Evolutionary conservation across 2,888 invertebrate genomes (phyloP).

Genomic region (Psylliodes chrysocephalus): DNA sequence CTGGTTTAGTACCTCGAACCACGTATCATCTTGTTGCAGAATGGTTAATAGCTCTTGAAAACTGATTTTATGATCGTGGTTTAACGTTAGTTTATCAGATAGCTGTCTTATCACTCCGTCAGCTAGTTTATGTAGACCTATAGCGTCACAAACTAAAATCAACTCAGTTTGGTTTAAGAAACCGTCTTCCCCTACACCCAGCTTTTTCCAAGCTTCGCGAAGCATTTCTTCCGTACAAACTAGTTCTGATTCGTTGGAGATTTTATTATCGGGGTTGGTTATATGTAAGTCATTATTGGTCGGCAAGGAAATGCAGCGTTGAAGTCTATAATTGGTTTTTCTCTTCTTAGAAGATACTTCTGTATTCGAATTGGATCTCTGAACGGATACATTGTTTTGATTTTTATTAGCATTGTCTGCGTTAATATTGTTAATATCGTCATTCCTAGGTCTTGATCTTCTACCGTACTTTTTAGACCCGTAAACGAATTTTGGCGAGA

Average conservation of each 20-base stretch:
- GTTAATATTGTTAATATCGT: slow-evolving; percentile 57
- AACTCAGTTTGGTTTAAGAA: slow-evolving; percentile 73
- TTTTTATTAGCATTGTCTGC: slow-evolving; percentile 61
- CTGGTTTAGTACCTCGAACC: slow-evolving; percentile 58
- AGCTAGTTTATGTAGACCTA: slow-evolving; percentile 73
- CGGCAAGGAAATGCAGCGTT: slow-evolving; percentile 69
- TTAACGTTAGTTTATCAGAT: slow-evolving; percentile 73
- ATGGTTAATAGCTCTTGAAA: slow-evolving; percentile 74
- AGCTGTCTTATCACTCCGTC: slow-evolving; percentile 73
- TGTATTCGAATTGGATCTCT: slow-evolving; percentile 68
- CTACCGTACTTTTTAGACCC: slow-evolving; percentile 82
- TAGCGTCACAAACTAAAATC: slow-evolving; percentile 72
- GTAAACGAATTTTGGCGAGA: slow-evolving; percentile 77
- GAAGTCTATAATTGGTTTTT: slow-evolving; percentile 65
- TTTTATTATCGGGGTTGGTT: slow-evolving; percentile 58
- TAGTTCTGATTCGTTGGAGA: slow-evolving; percentile 54
- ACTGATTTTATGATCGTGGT: slow-evolving; percentile 72
- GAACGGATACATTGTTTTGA: slow-evolving; percentile 61
- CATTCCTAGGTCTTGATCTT: slow-evolving; percentile 72
- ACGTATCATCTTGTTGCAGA: slow-evolving; percentile 68
- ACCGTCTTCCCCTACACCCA: slow-evolving; percentile 71
- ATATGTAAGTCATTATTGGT: slow-evolving; percentile 56
- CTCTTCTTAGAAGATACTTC: slow-evolving; percentile 67
- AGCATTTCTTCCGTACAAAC: slow-evolving; percentile 70
- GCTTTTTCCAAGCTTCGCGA: slow-evolving; percentile 71